A percentile compares a stretch with the other conserved stretches of the same genome.
Conservation (phyloP, 2,888 invertebrate genomes). For the Trissolcus brochymenae region DNA sequence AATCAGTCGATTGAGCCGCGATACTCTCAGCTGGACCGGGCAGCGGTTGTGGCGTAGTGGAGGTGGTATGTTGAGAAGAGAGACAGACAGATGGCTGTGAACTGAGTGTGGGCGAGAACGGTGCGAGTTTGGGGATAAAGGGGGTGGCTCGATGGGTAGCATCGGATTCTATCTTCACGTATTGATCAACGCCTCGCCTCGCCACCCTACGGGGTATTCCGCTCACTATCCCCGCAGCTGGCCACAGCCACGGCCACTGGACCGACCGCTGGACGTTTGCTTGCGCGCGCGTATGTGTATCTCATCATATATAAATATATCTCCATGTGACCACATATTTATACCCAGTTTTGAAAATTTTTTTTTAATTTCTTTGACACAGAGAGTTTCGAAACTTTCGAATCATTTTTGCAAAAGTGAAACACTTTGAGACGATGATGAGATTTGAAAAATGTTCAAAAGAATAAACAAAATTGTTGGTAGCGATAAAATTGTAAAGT, state of each 20-base stretch:
- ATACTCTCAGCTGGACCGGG: conserved; percentile 68
- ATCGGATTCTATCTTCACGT: conserved; percentile 77
- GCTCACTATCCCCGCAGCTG: conserved; percentile 73
- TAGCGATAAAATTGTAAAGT: too few species aligned
- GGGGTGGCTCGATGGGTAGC: conserved; percentile 71
- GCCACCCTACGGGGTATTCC: conserved; percentile 67
- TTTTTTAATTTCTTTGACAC: conserved; percentile 16
- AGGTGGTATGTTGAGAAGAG: conserved; percentile 58
- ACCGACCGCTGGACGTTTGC: conserved; percentile 72
- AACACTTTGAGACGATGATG: not conserved
- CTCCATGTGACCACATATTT: conserved; percentile 53
- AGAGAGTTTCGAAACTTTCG: not conserved
- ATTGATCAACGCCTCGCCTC: conserved; percentile 77
- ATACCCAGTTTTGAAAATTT: conserved; percentile 34
- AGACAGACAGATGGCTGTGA: conserved; percentile 42
- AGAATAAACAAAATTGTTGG: too few species aligned
- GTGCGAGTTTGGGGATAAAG: conserved; percentile 57
- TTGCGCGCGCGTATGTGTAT: conserved; percentile 66
- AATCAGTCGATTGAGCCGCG: conserved; percentile 74
- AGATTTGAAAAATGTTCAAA: not conserved
- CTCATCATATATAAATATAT: conserved; percentile 65
- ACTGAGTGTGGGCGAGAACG: conserved; percentile 39
- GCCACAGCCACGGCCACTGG: conserved; percentile 75
- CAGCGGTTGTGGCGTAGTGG: conserved; percentile 64
- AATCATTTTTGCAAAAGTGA: not conserved